Evolutionary conservation across 2,113 vertebrate species (phyloP).

Genomic region (mouse (Mus musculus)): DNA sequence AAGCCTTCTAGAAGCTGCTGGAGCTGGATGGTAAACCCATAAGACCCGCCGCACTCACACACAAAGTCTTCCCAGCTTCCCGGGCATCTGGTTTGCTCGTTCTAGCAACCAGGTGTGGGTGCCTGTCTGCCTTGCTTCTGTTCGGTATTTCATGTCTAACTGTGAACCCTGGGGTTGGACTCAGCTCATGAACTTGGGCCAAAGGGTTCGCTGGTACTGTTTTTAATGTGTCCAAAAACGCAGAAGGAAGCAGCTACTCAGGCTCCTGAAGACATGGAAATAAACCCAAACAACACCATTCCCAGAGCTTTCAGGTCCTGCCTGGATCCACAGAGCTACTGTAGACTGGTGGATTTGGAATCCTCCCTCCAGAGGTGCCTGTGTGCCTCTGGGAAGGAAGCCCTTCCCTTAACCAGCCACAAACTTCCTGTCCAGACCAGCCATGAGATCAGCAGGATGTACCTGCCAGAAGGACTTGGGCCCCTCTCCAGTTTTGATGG

Average conservation of each 20-base stretch:
- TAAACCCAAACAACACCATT: neutral
- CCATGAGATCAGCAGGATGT: neutral
- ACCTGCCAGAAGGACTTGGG: constrained; percentile 39
- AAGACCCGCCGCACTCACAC: neutral
- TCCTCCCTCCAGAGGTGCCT: neutral
- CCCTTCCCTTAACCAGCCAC: neutral
- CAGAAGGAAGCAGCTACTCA: constrained; percentile 50
- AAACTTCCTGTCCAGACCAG: constrained; percentile 25
- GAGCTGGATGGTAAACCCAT: constrained; percentile 77
- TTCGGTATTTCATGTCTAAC: constrained; percentile 71
- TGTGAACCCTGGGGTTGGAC: constrained; percentile 64
- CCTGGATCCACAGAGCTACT: constrained; percentile 5
- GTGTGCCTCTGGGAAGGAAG: neutral
- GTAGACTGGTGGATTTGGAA: neutral
- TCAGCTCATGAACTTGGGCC: constrained; percentile 57
- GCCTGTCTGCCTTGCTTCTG: constrained; percentile 78
- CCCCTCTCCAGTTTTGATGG: constrained; percentile 2
- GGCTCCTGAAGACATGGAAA: neutral
- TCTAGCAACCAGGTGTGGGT: constrained; percentile 73
- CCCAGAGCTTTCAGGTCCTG: neutral
- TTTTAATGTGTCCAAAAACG: constrained; percentile 42
- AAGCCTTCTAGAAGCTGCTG: constrained; percentile 64
- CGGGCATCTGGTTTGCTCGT: constrained; percentile 79
- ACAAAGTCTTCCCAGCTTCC: constrained; percentile 68
- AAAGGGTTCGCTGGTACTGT: constrained; percentile 57